Base-by-base conservation (phyloP, 2,888 invertebrate species). In the Cylindroiulus punctatus region DNA sequence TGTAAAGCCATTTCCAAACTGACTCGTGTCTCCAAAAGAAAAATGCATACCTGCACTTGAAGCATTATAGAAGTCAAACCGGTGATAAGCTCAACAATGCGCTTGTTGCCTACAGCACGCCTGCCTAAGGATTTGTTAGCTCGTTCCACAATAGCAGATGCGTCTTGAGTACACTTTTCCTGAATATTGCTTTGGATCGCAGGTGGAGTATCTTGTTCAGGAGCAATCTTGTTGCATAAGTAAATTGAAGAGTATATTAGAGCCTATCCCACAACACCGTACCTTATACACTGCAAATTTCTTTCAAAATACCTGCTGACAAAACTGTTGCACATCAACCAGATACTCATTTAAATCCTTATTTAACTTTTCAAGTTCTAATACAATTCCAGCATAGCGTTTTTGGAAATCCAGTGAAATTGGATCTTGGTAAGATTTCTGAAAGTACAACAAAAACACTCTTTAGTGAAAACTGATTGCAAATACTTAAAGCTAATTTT, bases 301-400 rank as follows among this genome's bases (percentile, higher is more conserved):
- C 36, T 7, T 17, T 14, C 1, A 19, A 86, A 19, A 19, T 88
- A 92, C 92, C 91, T 97, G 95, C 88, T 95, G 94, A 90, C 96
- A 96, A 89, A 94, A 94, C 87, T 93, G 92, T 91, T 97, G 97
- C 86, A 98, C 95, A 89, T 95, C 95, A 90, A 95, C 95, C 85
- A 98, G 93, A 90, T 95, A 95, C 88, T 95, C 94, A 90, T 96
- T 95, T 88, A 98, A 93, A 90, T 97, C 96, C 89, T 94, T 93
- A 91, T 98, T 98, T 92, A 98, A 94, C 89, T 94, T 95, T 90
- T 98, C 98, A 89, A 98, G 93, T 88, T 97, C 96, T 86, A 98
- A 94, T 2, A 98, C 94, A 84, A 92, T 91, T 88, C 94, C 93
- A 19, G 98, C 98, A 92, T 98, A 98, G 89, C 95, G 94, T 89